Base-by-base conservation (phyloP, 2,888 invertebrate species). In the Protonemura montana region DNA sequence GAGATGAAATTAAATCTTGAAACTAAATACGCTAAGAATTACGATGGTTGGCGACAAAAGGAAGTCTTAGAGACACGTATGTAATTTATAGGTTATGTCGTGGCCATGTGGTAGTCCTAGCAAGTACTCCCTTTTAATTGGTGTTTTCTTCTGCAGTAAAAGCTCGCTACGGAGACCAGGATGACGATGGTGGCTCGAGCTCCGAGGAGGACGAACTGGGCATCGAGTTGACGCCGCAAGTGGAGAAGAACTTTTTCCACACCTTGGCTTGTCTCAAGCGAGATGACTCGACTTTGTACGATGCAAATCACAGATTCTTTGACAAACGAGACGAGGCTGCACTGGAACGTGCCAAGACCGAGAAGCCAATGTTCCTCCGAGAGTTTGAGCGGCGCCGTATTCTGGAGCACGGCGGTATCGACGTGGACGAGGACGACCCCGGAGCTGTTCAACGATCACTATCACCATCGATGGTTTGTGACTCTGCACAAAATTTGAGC, bases 241-340 rank as follows among this genome's bases (percentile, higher is more conserved):
- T 95, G 82, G 98, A 99, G 90, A 95, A 96, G 89, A 95, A 96
- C 88, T 99, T 99, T 91, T 94, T 97, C 80, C 96, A 96, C 91
- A 96, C 98, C 0, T 92, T 98, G 0, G 93, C 98, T 0, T 95
- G 95, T 85, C 91, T 99, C 82, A 98, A 98, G 91, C 96, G 94
- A 82, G 97, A 96, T 90, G 97, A 98, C 92, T 97, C 98, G 0
- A 93, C 94, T 89, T 98, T 98, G 88, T 99, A 99, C 91, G 95
- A 98, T 90, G 93, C 95, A 77, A 93, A 94, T 86, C 93, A 93
- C 41, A 93, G 93, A 85, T 97, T 97, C 90, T 98, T 97, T 91
- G 91, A 93, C 42, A 81, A 82, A 0, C 89, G 90, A 82, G 89
- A 89, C 35, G 86, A 85, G 28, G 81, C 84, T 77, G 28, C 87